Conservation (phyloP, 30 jellyfish, hydroid and myxozoan genomes). For the Clytia hemisphaerica region DNA sequence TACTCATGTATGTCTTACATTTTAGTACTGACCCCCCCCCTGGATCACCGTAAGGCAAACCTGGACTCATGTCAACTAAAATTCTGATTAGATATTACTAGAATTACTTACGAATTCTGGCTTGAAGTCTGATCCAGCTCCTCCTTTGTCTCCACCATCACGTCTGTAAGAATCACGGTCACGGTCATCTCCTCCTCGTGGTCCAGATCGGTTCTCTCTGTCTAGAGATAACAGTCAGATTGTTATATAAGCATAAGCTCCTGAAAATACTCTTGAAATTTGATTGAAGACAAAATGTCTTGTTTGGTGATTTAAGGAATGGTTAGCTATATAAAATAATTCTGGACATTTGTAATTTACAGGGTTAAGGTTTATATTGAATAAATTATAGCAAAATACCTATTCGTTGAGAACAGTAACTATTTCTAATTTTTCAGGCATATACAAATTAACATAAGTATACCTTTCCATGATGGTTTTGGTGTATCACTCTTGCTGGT, state of each 20-base stretch:
- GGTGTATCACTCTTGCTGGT: constrained; percentile 66
- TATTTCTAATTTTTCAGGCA: not conserved
- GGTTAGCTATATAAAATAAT: too few relatives aligned
- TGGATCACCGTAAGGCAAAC: not conserved
- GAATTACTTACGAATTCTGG: constrained; percentile 81
- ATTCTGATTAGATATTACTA: not conserved
- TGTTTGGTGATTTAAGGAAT: too few relatives aligned
- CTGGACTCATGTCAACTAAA: not conserved
- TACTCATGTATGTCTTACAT: too few relatives aligned
- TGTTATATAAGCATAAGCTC: constrained; percentile 37
- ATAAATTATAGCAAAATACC: not conserved
- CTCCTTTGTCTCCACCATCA: constrained; percentile 70
- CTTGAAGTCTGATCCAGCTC: constrained; percentile 90
- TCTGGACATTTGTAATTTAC: too few relatives aligned
- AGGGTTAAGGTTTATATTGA: too few relatives aligned
- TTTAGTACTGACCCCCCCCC: too few relatives aligned
- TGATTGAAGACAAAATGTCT: too few relatives aligned
- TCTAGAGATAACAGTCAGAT: not conserved
- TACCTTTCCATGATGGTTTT: constrained; percentile 77
- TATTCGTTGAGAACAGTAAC: not conserved
- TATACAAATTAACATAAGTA: not conserved
- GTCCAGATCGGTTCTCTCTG: constrained; percentile 57
- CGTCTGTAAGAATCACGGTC: constrained; percentile 94
- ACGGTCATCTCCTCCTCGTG: constrained; percentile 85
- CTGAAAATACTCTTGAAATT: too few relatives aligned